These are phyloP conservation scores for Lagopus leucura DNA, from an alignment of 2,113 vertebrate genomes.

Conservation along the genomic window DNA sequence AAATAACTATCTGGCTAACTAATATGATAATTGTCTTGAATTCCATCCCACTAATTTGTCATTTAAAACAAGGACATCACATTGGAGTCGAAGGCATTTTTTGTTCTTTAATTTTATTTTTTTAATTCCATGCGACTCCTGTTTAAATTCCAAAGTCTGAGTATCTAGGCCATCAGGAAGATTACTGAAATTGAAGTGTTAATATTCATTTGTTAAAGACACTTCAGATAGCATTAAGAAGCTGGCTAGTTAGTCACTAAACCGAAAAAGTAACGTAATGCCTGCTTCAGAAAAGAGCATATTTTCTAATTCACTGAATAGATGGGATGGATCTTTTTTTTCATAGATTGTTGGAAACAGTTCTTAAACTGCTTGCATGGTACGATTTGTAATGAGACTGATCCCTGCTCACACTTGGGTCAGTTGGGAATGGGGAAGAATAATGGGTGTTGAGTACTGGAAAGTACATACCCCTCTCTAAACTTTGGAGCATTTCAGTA, in stretches of 20 bases:
- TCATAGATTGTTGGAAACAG: not conserved
- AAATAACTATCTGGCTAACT: conserved; percentile 44
- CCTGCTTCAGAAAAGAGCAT: not conserved
- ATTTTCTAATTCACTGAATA: not conserved
- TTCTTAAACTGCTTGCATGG: not conserved
- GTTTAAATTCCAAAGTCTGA: not conserved
- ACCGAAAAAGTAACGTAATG: fast-evolving
- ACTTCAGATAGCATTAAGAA: not conserved
- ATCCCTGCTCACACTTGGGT: not conserved
- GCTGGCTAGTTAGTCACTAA: not conserved
- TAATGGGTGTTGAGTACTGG: not conserved
- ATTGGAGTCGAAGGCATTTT: not conserved
- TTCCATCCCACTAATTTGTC: conserved; percentile 42
- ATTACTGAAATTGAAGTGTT: not conserved
- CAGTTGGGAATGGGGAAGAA: not conserved
- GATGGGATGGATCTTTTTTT: not conserved
- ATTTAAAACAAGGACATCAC: conserved; percentile 39
- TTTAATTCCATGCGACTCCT: not conserved
- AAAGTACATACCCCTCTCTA: not conserved
- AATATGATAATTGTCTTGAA: conserved; percentile 55
- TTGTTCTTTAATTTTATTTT: not conserved
- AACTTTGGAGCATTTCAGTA: not conserved
- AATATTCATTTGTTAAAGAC: not conserved
- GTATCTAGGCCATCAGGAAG: not conserved
- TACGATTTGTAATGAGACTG: not conserved